These are phyloP conservation scores for Sylvilagus floridanus DNA, from an alignment of 2,797 vertebrate species.

Conservation along the genomic window DNA sequence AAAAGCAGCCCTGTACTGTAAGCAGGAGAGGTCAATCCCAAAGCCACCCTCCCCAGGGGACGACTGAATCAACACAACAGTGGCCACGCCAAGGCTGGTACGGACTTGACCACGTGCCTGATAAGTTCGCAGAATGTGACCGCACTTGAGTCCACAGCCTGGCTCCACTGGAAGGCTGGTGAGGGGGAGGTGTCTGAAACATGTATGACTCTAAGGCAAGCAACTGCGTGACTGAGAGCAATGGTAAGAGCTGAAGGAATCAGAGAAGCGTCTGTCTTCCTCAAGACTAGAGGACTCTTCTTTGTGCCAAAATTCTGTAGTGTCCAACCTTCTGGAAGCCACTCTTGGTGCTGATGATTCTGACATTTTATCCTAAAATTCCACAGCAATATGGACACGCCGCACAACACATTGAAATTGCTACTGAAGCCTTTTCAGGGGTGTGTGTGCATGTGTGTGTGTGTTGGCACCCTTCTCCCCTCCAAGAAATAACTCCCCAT, in stretches of 20 bases:
- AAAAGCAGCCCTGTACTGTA: slow-evolving; percentile 38
- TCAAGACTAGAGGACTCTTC: background rate
- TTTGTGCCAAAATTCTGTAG: slow-evolving; percentile 41
- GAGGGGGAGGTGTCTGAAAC: background rate
- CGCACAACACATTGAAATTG: background rate
- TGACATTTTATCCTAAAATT: slow-evolving; percentile 14
- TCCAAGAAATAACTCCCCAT: slow-evolving; percentile 15
- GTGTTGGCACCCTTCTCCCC: background rate
- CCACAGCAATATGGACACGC: background rate
- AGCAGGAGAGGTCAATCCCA: background rate
- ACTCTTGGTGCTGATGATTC: slow-evolving; percentile 1
- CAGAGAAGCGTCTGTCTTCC: background rate
- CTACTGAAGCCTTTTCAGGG: background rate
- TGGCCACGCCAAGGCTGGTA: background rate
- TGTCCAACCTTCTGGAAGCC: background rate
- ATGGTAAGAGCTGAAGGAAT: slow-evolving; percentile 5
- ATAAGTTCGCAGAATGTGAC: background rate
- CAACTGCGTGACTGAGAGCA: background rate
- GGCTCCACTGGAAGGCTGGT: background rate
- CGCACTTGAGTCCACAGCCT: background rate
- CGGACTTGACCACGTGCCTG: background rate
- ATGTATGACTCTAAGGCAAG: slow-evolving; percentile 9
- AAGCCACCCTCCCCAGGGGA: background rate
- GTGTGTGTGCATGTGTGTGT: no score
- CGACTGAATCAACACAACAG: slow-evolving; percentile 43